Conservation (phyloP, 2,113 vertebrate genomes). For the Pterocles gutturalis region DNA sequence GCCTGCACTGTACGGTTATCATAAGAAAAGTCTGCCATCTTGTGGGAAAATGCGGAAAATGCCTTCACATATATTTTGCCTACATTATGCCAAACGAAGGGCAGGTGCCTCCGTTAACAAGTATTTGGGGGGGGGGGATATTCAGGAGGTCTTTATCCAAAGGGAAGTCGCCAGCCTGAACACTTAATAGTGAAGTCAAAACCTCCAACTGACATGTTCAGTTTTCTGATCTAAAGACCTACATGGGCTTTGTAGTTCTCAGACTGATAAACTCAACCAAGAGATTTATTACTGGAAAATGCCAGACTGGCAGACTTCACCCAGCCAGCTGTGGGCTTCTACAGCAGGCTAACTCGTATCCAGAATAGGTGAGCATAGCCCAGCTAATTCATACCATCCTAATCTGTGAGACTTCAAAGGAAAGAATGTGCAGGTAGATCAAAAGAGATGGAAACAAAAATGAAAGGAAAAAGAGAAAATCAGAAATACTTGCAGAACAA, state of each 20-base stretch:
- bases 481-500: not conserved
- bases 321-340: not conserved
- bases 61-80: not conserved
- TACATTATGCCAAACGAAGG: not conserved
- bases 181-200: not conserved
- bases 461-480: not conserved
- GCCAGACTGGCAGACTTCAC: not conserved
- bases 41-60: slow-evolving; percentile 42
- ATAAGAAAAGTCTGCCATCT: slow-evolving; percentile 62
- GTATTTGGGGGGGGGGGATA: not conserved
- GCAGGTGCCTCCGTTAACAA: not conserved
- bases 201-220: not conserved
- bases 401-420: not conserved
- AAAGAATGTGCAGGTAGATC: not conserved
- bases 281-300: not conserved
- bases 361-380: not conserved
- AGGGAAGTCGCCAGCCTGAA: not conserved
- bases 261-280: not conserved
- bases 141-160: not conserved
- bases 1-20: not conserved
- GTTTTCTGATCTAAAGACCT: not conserved
- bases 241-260: not conserved
- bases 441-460: not conserved
- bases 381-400: not conserved
- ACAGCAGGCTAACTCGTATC: not conserved